phyloP scores from a whole-genome alignment of 2,113 vertebrate species.

The Sinocyclocheilus anophthalmus region DNA sequence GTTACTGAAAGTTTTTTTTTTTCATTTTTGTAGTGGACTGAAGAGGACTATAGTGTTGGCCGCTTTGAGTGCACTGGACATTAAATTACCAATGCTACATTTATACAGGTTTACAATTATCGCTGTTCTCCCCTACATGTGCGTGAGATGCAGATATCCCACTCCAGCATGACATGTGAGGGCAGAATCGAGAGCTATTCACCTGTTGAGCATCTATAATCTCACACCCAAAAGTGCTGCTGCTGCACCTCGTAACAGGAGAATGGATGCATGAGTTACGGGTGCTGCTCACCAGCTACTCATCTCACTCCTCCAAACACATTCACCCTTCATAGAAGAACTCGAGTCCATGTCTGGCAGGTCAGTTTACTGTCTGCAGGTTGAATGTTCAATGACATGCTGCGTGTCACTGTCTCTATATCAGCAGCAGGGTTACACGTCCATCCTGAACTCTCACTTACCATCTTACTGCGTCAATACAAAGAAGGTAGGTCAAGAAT shows the following conservation, averaged over 20 bases:
- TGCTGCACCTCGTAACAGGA: not conserved
- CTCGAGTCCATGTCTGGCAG: not conserved
- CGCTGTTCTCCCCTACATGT: not conserved
- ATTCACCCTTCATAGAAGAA: not conserved
- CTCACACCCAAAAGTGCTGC: not conserved
- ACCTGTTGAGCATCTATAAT: conserved; percentile 26
- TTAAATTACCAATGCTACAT: not conserved
- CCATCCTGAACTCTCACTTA: not conserved
- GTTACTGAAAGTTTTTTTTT: no score
- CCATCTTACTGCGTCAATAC: conserved; percentile 3
- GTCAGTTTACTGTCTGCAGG: conserved; percentile 16
- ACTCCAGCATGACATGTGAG: not conserved
- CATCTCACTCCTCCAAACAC: not conserved
- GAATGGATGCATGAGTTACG: not conserved
- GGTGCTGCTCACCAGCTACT: not conserved
- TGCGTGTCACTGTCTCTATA: conserved; percentile 21
- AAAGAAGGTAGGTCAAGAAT: conserved; percentile 5
- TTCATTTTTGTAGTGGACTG: no score
- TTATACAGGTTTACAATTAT: not conserved
- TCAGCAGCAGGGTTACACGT: conserved; percentile 2
- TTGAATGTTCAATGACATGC: conserved; percentile 39
- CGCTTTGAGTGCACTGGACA: not conserved
- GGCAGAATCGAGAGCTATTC: conserved; percentile 11
- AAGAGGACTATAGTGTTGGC: not conserved
- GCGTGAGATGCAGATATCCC: conserved; percentile 4